Evolutionary conservation across 2,113 vertebrate genomes (phyloP).

Genomic region (Rhadina sibilatrix): DNA sequence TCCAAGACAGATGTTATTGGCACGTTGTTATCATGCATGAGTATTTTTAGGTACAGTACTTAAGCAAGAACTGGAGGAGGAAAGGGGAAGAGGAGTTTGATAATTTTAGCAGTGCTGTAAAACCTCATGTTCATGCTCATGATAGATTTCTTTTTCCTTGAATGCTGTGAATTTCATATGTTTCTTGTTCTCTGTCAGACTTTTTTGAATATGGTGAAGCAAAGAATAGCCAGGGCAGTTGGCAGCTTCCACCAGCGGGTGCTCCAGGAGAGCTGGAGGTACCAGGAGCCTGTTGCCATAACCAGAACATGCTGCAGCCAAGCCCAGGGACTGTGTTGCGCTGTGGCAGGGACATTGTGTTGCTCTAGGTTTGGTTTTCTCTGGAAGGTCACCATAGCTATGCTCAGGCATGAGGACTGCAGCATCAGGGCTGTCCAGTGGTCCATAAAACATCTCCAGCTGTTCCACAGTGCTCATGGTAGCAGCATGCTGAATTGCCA

Average conservation of each 20-base stretch:
- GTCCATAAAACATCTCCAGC: fast-evolving
- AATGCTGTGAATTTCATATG: background rate
- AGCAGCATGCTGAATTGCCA: background rate
- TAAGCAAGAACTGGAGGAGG: background rate
- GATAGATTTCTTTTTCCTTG: background rate
- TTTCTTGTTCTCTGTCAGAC: background rate
- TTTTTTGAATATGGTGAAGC: background rate
- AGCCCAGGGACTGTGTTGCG: fast-evolving
- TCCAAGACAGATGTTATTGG: background rate
- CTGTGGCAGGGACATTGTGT: fast-evolving
- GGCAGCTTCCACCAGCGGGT: background rate
- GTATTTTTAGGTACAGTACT: background rate
- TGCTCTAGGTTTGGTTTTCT: background rate
- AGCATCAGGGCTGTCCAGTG: background rate
- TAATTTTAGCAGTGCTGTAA: background rate
- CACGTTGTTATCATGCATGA: fast-evolving
- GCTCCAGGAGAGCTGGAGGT: background rate
- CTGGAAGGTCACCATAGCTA: background rate
- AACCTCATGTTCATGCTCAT: background rate
- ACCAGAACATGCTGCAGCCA: fast-evolving
- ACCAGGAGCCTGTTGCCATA: background rate
- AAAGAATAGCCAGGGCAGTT: background rate
- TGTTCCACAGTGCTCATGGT: fast-evolving
- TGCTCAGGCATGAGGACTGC: background rate
- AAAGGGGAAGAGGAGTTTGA: background rate